phyloP scores from a whole-genome alignment of 2,888 invertebrate species.

The Dusona sp. region DNA sequence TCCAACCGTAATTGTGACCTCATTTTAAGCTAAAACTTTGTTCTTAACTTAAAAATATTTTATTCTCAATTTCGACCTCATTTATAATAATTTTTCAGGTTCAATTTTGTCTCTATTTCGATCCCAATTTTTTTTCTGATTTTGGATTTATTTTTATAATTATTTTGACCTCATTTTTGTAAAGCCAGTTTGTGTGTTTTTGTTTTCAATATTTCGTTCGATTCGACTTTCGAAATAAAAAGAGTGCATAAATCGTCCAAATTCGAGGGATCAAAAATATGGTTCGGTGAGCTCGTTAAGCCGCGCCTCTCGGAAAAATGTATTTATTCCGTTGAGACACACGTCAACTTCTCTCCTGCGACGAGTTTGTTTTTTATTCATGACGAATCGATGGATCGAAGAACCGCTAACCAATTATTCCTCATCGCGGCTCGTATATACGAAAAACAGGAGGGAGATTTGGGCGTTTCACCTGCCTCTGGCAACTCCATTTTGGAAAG shows the following conservation, averaged over 20 bases:
- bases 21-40: no score
- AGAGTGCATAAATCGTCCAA: background rate
- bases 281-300: constrained; percentile 55
- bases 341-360: constrained; percentile 46
- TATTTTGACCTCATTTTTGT: background rate
- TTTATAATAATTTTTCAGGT: background rate
- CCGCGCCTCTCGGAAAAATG: constrained; percentile 48
- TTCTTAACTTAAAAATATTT: no score
- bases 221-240: background rate
- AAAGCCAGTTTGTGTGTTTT: background rate
- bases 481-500: background rate
- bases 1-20: no score
- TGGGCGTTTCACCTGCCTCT: constrained; percentile 18
- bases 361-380: background rate
- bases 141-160: background rate
- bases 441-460: background rate
- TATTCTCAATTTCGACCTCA: background rate
- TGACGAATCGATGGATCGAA: constrained; percentile 51
- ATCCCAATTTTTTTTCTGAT: background rate
- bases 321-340: constrained; percentile 50
- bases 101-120: background rate
- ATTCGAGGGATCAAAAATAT: constrained; percentile 15
- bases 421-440: constrained; percentile 52
- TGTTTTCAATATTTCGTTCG: background rate
- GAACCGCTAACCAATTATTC: constrained; percentile 57